Evolutionary conservation across 2,113 vertebrate species (phyloP).

Genomic region (Megaptera novaeangliae): DNA sequence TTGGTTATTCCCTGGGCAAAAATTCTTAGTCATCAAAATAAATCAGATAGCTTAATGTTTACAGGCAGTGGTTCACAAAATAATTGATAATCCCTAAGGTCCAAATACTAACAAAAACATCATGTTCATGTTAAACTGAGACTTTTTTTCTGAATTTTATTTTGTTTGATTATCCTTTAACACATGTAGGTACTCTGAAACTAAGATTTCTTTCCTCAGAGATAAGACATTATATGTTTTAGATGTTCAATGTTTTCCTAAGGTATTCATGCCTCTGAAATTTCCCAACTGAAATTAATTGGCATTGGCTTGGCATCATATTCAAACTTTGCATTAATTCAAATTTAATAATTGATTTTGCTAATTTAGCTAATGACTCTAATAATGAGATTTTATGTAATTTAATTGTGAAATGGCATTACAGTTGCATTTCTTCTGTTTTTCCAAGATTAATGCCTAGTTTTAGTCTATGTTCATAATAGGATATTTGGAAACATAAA

Average conservation of each 20-base stretch:
- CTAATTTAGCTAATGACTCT: conserved; percentile 1
- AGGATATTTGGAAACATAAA: conserved; percentile 5
- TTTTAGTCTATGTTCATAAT: background rate
- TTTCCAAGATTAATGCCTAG: background rate
- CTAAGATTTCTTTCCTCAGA: background rate
- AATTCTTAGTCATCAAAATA: background rate
- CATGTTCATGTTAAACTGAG: background rate
- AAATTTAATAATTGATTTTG: background rate
- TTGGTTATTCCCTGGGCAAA: background rate
- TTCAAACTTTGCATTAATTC: background rate
- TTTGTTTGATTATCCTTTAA: background rate
- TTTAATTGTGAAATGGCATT: background rate
- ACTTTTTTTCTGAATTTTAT: background rate
- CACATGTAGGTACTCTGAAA: background rate
- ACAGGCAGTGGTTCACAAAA: background rate
- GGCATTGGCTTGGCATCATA: background rate
- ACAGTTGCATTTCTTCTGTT: background rate
- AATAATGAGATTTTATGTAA: conserved; percentile 2
- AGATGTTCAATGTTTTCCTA: background rate
- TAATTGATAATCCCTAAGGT: background rate
- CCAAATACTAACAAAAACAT: background rate
- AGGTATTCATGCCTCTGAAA: background rate
- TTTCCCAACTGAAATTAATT: conserved; percentile 14
- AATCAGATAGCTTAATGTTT: background rate
- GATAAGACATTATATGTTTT: background rate